phyloP scores from a whole-genome alignment of 1,140 invertebrate species.

The Diprion similis region DNA sequence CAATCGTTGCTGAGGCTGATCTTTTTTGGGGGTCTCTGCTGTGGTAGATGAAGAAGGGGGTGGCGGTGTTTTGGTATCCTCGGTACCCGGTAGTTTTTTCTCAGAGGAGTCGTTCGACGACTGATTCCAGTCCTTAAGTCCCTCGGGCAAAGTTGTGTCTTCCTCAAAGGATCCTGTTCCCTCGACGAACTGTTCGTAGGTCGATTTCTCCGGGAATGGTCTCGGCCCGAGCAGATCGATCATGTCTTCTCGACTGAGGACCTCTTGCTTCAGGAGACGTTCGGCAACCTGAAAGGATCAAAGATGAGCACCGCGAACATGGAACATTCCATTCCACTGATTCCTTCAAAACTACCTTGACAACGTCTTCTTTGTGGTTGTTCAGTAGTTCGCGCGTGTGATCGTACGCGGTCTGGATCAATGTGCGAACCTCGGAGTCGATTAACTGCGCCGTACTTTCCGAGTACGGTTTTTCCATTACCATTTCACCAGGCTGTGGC shows the following conservation, averaged over 20 bases:
- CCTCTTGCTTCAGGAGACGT: conserved; percentile 92
- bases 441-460: conserved; percentile 97
- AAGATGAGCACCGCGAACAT: conserved; percentile 12
- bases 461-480: conserved; percentile 97
- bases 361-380: conserved; percentile 87
- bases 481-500: conserved; percentile 91
- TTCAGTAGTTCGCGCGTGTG: conserved; percentile 83
- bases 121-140: conserved; percentile 95
- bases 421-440: conserved; percentile 88
- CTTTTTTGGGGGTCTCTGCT: conserved; percentile 29
- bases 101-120: conserved; percentile 52
- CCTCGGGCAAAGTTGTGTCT: conserved; percentile 93
- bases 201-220: conserved; percentile 98
- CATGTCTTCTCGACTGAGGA: conserved; percentile 97
- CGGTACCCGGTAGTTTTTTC: conserved; percentile 3
- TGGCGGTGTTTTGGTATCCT: neutral
- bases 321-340: conserved; percentile 16
- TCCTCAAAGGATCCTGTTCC: conserved; percentile 98
- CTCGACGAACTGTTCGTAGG: conserved; percentile 99
- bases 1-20: conserved; percentile 40
- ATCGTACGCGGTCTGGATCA: conserved; percentile 85
- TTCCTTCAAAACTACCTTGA: conserved; percentile 69
- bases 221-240: conserved; percentile 93
- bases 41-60: conserved; percentile 15
- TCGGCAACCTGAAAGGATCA: conserved; percentile 80